Evolutionary conservation across 2,888 invertebrate species (phyloP).

Genomic region (Tachystola acroxantha): DNA sequence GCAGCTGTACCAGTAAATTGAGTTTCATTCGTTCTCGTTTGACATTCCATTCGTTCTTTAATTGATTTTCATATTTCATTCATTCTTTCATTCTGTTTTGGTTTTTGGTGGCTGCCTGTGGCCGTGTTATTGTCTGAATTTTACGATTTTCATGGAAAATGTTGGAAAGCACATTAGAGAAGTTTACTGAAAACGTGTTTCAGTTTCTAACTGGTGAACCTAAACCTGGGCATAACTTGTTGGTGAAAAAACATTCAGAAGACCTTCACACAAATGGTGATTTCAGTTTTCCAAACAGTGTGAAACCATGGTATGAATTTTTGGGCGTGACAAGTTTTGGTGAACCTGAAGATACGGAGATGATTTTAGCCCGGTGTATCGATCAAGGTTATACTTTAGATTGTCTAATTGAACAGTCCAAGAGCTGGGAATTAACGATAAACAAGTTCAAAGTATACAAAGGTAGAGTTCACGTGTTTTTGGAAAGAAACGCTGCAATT

Average conservation of each 20-base stretch:
- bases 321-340: slow-evolving; percentile 9
- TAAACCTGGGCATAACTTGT: slow-evolving; percentile 28
- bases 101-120: too few relatives aligned
- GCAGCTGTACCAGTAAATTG: too few relatives aligned
- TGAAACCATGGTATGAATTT: slow-evolving; percentile 76
- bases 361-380: slow-evolving; percentile 39
- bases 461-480: slow-evolving; percentile 68
- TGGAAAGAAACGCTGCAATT: slow-evolving; percentile 59
- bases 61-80: too few relatives aligned
- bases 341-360: slow-evolving; percentile 16
- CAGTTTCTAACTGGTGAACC: slow-evolving; percentile 31
- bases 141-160: too few relatives aligned
- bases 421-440: slow-evolving; percentile 66
- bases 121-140: too few relatives aligned
- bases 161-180: slow-evolving; percentile 36
- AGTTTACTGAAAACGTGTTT: slow-evolving; percentile 36
- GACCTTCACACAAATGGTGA: slow-evolving; percentile 79
- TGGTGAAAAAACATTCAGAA: slow-evolving; percentile 78
- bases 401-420: slow-evolving; percentile 56
- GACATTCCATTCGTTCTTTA: too few relatives aligned
- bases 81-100: too few relatives aligned
- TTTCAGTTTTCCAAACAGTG: slow-evolving; percentile 78
- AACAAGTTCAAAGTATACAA: slow-evolving; percentile 50
- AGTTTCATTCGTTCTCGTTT: too few relatives aligned
- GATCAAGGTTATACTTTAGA: slow-evolving; percentile 31